Percentiles rank a stretch among this genome's conserved stretches.
Evolutionary conservation across 2,797 vertebrate genomes (phyloP).

Genomic region (Sebastes oblongus): DNA sequence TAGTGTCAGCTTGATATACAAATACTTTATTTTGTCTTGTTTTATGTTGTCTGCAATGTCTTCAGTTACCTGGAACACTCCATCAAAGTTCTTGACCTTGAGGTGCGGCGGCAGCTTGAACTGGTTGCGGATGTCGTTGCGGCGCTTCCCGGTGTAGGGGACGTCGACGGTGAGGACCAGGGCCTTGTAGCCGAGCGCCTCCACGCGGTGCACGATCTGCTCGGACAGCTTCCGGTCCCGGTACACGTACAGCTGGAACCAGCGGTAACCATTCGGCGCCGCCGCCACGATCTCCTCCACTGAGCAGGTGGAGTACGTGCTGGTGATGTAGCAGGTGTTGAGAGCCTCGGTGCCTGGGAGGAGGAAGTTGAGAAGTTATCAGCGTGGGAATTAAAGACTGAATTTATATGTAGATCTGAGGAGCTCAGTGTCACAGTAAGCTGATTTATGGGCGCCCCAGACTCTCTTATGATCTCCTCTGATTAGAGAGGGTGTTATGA

Average conservation of each 20-base stretch:
- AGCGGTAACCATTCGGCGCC: slow-evolving; percentile 85
- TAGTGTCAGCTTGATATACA: neutral
- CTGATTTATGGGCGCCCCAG: neutral
- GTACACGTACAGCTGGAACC: slow-evolving; percentile 96
- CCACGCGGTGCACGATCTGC: slow-evolving; percentile 85
- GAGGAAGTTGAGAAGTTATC: neutral
- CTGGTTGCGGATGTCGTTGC: slow-evolving; percentile 88
- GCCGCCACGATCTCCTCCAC: slow-evolving; percentile 89
- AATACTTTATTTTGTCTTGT: neutral
- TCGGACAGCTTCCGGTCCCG: slow-evolving; percentile 86
- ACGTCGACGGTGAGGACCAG: slow-evolving; percentile 91
- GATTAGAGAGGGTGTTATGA: neutral
- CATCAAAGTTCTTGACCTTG: slow-evolving; percentile 88
- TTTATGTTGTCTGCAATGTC: neutral
- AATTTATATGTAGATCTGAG: neutral
- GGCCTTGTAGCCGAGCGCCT: slow-evolving; percentile 89
- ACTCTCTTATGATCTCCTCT: too few species aligned
- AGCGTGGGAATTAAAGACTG: neutral
- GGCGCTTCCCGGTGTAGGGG: slow-evolving; percentile 89
- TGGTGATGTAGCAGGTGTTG: slow-evolving; percentile 89
- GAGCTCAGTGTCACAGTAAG: neutral
- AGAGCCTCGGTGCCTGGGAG: slow-evolving; percentile 86
- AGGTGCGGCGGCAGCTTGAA: slow-evolving; percentile 87
- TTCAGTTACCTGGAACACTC: slow-evolving; percentile 83
- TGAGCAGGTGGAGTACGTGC: slow-evolving; percentile 89